Evolutionary conservation across 2,113 vertebrate genomes (phyloP), one percentile per base, ranked within the genome.

Genomic region (Tachycineta bicolor): DNA sequence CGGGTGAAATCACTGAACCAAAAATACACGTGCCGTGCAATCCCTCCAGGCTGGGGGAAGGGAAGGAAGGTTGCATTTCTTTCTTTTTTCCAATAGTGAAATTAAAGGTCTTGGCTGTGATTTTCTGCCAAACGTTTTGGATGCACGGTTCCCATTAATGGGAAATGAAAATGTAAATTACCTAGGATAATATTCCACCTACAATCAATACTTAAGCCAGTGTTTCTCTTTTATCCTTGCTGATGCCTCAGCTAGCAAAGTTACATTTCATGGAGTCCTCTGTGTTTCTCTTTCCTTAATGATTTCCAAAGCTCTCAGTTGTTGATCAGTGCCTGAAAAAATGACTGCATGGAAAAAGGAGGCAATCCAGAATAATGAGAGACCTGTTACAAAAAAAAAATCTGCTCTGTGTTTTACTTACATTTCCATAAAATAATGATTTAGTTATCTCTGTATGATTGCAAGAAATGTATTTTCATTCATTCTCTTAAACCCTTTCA

Each of bases 121-220:
- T 85, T 93, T 96, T 87, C 71, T 41, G 33, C 68, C 5, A 53
- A 86, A 81, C 20, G 10, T 67, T 96, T 86, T 10, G 14, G 73
- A 89, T 62, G 85, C 68, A 75, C 16, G 2, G 41, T 14, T 96
- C 44, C 86, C 77, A 68, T 87, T 93, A 94, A 93, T 76, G 88
- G 77, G 62, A 92, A 94, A 39, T 87, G 83, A 92, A 95, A 93
- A 94, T 93, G 88, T 78, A 94, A 93, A 94, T 92, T 75, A 93
- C 58, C 52, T 82, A 69, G 76, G 60, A 81, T 89, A 91, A 96
- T 69, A 96, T 73, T 87, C 92, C 83, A 87, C 92, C 76, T 89
- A 78, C 52, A 87, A 95, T 95, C 90, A 93, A 87, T 89, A 93
- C 79, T 71, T 92, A 90, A 96, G 74, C 56, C 86, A 75, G 14